Conservation (phyloP, 2,888 invertebrate species). For the Yponomeuta cagnagella region DNA sequence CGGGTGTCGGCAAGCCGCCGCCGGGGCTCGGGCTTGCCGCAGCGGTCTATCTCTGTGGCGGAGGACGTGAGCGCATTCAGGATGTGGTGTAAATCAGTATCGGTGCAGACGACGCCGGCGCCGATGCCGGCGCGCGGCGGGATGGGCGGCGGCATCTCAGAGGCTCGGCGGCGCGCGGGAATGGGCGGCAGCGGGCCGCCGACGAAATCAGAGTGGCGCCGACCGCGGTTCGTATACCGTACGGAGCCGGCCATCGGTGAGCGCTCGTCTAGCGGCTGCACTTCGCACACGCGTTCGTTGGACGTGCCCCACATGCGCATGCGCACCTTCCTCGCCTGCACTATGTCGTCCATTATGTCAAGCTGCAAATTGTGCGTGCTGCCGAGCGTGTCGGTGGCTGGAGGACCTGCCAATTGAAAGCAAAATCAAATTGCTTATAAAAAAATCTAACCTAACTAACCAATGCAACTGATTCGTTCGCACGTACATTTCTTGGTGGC, state of each 20-base stretch:
- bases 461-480: not conserved
- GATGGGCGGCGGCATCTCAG: constrained; percentile 79
- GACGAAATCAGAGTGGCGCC: constrained; percentile 85
- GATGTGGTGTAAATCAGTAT: constrained; percentile 87
- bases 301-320: constrained; percentile 91
- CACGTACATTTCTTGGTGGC: constrained; percentile 63
- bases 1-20: constrained; percentile 81
- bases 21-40: constrained; percentile 77
- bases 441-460: not conserved
- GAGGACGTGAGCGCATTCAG: constrained; percentile 87
- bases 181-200: constrained; percentile 77
- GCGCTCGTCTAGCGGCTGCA: constrained; percentile 85
- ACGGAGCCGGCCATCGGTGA: constrained; percentile 69
- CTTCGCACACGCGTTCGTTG: constrained; percentile 87
- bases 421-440: constrained; percentile 4
- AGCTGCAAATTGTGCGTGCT: constrained; percentile 89
- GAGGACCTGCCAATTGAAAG: constrained; percentile 71
- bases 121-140: constrained; percentile 45
- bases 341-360: constrained; percentile 93
- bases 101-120: constrained; percentile 85
- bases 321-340: constrained; percentile 86
- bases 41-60: constrained; percentile 85
- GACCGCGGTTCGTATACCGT: constrained; percentile 77
- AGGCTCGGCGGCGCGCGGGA: constrained; percentile 79
- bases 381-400: constrained; percentile 82